Percentiles rank a stretch among this genome's conserved stretches.
phyloP scores from a whole-genome alignment of 2,113 vertebrate genomes.

The Semnornis frantzii region DNA sequence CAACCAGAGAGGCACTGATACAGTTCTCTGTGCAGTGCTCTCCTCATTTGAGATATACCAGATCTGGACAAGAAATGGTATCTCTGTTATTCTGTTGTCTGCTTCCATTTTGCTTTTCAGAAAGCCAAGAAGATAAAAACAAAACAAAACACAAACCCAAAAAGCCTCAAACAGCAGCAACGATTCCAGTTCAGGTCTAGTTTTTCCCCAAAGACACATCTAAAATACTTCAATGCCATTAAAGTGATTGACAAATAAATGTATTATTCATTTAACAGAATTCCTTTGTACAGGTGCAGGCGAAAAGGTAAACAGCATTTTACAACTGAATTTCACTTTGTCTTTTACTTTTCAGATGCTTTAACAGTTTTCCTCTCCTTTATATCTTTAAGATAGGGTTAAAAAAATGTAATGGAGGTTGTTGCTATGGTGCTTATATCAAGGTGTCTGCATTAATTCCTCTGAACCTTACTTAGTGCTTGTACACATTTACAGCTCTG shows the following conservation, averaged over 20 bases:
- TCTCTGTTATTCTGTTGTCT: not conserved
- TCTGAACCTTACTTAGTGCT: not conserved
- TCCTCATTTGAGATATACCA: not conserved
- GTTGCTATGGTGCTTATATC: conserved; percentile 45
- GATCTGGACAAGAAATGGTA: not conserved
- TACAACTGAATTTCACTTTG: not conserved
- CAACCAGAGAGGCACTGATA: not conserved
- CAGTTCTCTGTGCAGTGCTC: not conserved
- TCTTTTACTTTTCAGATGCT: not conserved
- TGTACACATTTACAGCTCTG: not conserved
- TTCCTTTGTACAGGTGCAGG: not conserved
- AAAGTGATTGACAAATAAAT: not conserved
- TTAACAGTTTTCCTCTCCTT: not conserved
- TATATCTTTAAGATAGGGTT: not conserved
- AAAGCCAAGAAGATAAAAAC: not conserved
- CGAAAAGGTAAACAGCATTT: not conserved
- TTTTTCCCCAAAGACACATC: not conserved
- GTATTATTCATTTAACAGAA: not conserved
- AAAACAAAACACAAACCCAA: too few relatives aligned
- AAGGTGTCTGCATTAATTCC: not conserved
- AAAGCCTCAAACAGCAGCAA: not conserved
- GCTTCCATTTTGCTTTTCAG: not conserved
- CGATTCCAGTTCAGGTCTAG: not conserved
- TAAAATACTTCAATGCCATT: not conserved
- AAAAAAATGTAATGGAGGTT: not conserved